These are phyloP conservation scores for Notiomystis cincta DNA, from an alignment of 2,113 vertebrate species.

Conservation along the genomic window DNA sequence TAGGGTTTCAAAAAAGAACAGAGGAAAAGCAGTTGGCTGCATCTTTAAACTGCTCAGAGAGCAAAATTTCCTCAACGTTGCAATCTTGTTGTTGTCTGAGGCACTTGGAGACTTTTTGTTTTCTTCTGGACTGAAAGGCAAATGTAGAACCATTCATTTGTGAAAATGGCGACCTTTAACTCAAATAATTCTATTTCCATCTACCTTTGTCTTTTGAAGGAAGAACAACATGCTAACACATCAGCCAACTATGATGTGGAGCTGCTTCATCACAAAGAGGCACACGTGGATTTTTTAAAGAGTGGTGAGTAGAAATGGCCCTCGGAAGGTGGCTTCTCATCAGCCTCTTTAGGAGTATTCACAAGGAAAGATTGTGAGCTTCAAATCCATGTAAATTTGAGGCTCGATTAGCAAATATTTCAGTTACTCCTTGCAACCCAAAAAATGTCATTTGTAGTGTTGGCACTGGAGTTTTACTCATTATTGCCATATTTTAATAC, in stretches of 20 bases:
- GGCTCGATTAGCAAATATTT: not conserved
- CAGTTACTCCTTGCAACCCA: not conserved
- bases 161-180: not conserved
- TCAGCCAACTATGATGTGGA: conserved; percentile 99
- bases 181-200: not conserved
- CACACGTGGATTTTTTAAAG: conserved; percentile 93
- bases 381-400: not conserved
- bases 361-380: not conserved
- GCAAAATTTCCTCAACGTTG: not conserved
- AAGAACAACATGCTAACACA: conserved; percentile 98
- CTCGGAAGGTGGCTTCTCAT: not conserved
- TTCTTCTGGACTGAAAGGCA: conserved; percentile 19
- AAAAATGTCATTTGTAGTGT: not conserved
- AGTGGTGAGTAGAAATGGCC: conserved; percentile 78
- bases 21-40: not conserved
- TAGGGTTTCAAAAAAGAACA: not conserved
- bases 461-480: not conserved
- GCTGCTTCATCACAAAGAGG: conserved; percentile 94
- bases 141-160: not conserved
- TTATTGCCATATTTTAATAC: not conserved
- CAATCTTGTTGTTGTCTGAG: not conserved
- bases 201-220: conserved; percentile 75
- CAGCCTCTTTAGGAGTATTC: not conserved
- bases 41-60: conserved; percentile 65
- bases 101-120: not conserved